Evolutionary conservation across 2,797 vertebrate genomes (phyloP).

Genomic region (Vespertilio murinus): DNA sequence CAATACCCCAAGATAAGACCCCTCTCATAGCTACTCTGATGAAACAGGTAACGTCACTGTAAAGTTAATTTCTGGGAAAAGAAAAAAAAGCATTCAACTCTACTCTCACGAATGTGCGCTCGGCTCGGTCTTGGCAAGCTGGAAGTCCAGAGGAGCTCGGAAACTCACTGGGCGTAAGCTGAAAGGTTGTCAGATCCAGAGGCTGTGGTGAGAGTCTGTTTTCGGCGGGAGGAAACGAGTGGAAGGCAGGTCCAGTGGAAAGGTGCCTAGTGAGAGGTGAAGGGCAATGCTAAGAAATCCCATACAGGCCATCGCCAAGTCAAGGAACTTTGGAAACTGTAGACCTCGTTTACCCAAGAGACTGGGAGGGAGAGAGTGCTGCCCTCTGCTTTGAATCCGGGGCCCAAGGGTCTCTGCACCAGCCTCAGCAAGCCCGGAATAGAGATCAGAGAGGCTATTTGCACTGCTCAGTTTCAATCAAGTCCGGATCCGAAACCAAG

Average conservation of each 20-base stretch:
- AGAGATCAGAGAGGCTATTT: not conserved
- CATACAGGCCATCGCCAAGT: not conserved
- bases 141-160: not conserved
- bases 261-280: not conserved
- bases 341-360: not conserved
- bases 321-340: not conserved
- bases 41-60: not conserved
- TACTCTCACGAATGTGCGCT: not conserved
- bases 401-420: not conserved
- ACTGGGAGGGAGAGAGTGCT: not conserved
- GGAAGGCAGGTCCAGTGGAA: not conserved
- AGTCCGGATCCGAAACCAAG: not conserved
- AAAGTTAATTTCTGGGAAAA: constrained; percentile 20
- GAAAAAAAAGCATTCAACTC: not conserved
- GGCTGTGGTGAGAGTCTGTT: not conserved
- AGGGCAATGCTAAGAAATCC: not conserved
- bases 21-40: not conserved
- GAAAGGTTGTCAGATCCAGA: not conserved
- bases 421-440: not conserved
- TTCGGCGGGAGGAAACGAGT: not conserved
- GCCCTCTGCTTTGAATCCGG: not conserved
- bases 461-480: not conserved
- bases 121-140: not conserved
- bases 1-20: not conserved
- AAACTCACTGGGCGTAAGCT: not conserved